Conservation (phyloP, 2,888 invertebrate genomes). For the Pelosia muscerda region DNA sequence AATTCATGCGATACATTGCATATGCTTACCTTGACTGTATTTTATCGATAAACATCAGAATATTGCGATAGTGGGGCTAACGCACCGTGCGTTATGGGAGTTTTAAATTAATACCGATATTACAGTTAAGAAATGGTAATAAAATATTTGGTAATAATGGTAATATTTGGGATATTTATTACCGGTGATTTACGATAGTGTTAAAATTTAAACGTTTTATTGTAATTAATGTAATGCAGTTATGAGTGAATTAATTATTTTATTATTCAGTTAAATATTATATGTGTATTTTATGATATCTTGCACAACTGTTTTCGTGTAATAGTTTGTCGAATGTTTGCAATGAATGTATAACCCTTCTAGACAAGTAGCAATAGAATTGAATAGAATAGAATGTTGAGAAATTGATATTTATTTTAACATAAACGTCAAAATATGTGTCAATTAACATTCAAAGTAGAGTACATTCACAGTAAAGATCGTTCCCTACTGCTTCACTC, state of each 20-base stretch:
- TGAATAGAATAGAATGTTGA: too few species aligned
- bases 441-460: too few species aligned
- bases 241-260: background rate
- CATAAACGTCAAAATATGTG: too few species aligned
- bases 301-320: background rate
- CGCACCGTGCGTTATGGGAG: background rate
- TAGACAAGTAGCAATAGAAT: background rate
- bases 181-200: background rate
- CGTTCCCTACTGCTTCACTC: background rate
- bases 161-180: background rate
- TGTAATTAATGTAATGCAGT: background rate
- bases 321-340: background rate
- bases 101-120: background rate
- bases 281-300: background rate
- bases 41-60: slow-evolving; percentile 2
- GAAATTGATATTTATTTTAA: too few species aligned
- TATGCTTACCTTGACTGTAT: background rate
- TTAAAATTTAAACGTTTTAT: background rate
- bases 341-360: background rate
- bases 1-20: background rate
- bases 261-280: slow-evolving; percentile 1
- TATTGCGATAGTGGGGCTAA: background rate
- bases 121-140: slow-evolving; percentile 6
- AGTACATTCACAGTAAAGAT: too few species aligned
- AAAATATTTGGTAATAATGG: slow-evolving; percentile 10